Base-by-base conservation (phyloP, 2,113 vertebrate genomes). In the Dasyornis broadbenti region DNA sequence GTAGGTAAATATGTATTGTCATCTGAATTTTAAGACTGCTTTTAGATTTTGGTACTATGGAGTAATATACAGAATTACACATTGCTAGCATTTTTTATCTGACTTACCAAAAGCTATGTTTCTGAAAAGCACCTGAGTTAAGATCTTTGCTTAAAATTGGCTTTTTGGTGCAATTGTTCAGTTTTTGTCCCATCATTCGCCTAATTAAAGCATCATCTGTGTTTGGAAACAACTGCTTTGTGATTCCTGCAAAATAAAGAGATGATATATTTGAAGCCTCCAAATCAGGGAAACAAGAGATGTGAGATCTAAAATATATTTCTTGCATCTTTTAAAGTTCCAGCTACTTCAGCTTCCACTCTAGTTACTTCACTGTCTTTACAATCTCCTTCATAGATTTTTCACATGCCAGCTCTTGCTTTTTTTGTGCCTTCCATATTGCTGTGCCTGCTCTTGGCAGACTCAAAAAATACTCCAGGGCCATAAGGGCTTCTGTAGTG, bases 131-230 rank as follows among this genome's bases (percentile, higher is more conserved):
- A 96, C 97, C 97, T 95, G 97, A 97, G 92, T 96, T 98, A 88
- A 97, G 94, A 79, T 96, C 97, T 97, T 97, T 98, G 96, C 97
- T 97, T 96, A 97, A 84, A 95, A 96, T 96, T 68, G 97, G 97
- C 95, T 98, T 98, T 97, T 98, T 98, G 89, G 98, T 98, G 95
- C 97, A 98, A 73, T 98, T 98, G 85, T 98, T 98, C 57, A 98
- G 92, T 87, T 98, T 98, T 92, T 98, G 98, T 39, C 98, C 98
- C 97, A 98, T 98, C 98, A 98, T 98, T 93, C 97, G 95, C 78
- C 98, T 96, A 82, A 98, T 97, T 65, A 98, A 97, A 95, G 97
- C 96, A 45, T 98, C 98, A 19, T 98, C 98, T 63, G 97, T 96
- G 66, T 95, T 98, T 92, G 98, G 98, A 95, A 98, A 98, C 79